Evolutionary conservation across 2,797 vertebrate genomes (phyloP).

Genomic region (Pipistrellus pygmaeus): DNA sequence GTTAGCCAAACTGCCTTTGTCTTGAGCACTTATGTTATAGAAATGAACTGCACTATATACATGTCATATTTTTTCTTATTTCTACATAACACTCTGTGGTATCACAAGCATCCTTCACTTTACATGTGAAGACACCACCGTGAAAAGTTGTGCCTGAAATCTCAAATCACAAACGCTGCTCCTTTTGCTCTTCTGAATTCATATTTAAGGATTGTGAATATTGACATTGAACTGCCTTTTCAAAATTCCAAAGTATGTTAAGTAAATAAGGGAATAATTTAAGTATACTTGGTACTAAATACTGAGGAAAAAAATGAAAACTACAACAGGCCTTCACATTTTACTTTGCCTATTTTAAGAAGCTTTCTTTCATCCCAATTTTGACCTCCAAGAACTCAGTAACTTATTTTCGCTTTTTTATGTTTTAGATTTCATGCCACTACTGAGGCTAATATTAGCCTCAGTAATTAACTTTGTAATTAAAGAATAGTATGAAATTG

Average conservation of each 20-base stretch:
- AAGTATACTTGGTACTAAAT: background rate
- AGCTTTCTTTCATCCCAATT: background rate
- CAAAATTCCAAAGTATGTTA: background rate
- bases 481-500: background rate
- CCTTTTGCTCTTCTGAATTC: background rate
- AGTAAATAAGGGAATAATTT: background rate
- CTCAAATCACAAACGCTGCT: background rate
- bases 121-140: background rate
- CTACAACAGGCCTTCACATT: background rate
- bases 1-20: background rate
- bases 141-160: background rate
- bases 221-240: background rate
- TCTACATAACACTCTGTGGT: background rate
- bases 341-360: conserved; percentile 1
- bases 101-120: background rate
- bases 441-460: background rate
- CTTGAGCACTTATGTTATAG: background rate
- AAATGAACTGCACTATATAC: background rate
- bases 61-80: background rate
- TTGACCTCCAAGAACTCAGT: background rate
- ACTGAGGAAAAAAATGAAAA: background rate
- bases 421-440: background rate
- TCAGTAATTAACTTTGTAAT: background rate
- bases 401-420: background rate
- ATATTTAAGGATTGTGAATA: background rate